Percentiles rank a stretch among this genome's conserved stretches.
Evolutionary conservation across 2,888 invertebrate genomes (phyloP).

Genomic region (Heliconius hortense): DNA sequence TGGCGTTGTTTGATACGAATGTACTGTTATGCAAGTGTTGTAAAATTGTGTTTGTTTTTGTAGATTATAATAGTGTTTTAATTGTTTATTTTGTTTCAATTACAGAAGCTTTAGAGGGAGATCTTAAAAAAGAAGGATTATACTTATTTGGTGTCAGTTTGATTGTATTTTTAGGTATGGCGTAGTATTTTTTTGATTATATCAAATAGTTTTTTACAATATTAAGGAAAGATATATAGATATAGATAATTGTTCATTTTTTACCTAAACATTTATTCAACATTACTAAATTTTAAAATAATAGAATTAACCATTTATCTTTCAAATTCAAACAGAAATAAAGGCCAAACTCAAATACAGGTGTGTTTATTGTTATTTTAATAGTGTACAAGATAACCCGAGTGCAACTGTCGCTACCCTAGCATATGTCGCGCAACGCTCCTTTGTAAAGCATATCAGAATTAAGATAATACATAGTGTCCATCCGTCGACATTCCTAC

Average conservation of each 20-base stretch:
- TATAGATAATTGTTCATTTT: too few species aligned
- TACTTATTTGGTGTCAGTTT: too few species aligned
- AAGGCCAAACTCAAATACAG: constrained; percentile 19
- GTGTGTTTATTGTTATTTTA: constrained; percentile 15
- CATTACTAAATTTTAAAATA: neutral
- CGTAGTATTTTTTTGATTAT: too few species aligned
- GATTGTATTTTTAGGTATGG: too few species aligned
- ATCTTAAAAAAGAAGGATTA: neutral
- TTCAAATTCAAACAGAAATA: constrained; percentile 4
- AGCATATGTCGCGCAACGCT: constrained; percentile 76
- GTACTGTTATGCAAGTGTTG: too few species aligned
- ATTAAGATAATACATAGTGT: constrained; percentile 80
- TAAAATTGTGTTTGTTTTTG: constrained; percentile 21
- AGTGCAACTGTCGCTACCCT: constrained; percentile 45
- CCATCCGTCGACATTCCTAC: constrained; percentile 72
- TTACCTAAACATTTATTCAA: neutral
- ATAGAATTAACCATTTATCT: neutral
- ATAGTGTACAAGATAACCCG: constrained; percentile 19
- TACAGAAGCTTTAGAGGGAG: neutral
- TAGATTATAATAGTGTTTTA: neutral
- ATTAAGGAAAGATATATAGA: too few species aligned
- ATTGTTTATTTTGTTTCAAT: neutral
- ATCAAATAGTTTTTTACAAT: too few species aligned
- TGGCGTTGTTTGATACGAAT: too few species aligned
- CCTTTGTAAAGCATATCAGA: constrained; percentile 78